Conservation (phyloP, 1,140 invertebrate species). For the Vanessa atalanta region DNA sequence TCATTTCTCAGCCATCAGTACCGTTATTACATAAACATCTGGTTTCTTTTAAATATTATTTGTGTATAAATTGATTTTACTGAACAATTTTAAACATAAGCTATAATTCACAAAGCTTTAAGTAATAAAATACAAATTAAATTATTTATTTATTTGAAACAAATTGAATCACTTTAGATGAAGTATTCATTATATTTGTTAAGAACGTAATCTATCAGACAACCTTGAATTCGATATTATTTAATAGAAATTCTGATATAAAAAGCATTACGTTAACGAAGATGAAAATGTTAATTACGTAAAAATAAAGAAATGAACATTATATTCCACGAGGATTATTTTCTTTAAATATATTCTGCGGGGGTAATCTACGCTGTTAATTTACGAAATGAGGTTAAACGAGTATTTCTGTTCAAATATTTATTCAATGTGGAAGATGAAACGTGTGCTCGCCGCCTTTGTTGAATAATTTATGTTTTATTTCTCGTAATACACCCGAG, state of each 20-base stretch:
- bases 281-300: conserved; percentile 29
- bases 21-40: too few relatives aligned
- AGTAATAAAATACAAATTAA: too few relatives aligned
- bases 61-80: too few relatives aligned
- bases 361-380: conserved; percentile 61
- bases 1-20: too few relatives aligned
- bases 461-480: conserved; percentile 73
- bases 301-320: conserved; percentile 30
- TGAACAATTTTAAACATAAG: too few relatives aligned
- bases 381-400: conserved; percentile 67
- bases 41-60: too few relatives aligned
- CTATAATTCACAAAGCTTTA: too few relatives aligned
- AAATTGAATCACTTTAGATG: not conserved
- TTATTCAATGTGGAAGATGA: conserved; percentile 70
- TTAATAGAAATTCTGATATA: not conserved
- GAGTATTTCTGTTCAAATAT: conserved; percentile 63
- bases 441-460: conserved; percentile 66
- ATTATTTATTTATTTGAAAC: too few relatives aligned
- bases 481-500: conserved; percentile 55
- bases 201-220: not conserved
- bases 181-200: not conserved
- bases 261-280: not conserved
- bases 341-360: conserved; percentile 47
- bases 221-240: not conserved
- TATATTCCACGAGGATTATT: conserved; percentile 28